Percentiles rank a stretch among this genome's conserved stretches.
Conservation (phyloP, 2,797 vertebrate genomes). For the Lemur catta region DNA sequence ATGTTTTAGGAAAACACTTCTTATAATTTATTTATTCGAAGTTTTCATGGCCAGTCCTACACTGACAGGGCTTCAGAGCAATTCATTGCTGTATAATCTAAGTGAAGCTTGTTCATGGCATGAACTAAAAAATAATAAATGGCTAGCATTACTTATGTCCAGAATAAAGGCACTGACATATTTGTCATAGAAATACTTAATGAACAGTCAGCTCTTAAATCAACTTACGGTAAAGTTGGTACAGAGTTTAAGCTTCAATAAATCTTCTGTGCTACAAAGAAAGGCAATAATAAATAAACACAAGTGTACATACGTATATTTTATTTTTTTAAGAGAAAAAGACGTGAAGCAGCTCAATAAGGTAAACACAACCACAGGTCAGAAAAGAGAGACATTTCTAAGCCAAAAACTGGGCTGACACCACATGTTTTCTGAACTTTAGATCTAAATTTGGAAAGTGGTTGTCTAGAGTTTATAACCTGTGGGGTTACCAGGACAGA, state of each 20-base stretch:
- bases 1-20: neutral
- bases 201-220: neutral
- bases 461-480: neutral
- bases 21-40: neutral
- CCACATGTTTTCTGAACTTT: neutral
- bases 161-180: neutral
- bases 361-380: neutral
- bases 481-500: neutral
- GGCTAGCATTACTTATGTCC: neutral
- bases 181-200: neutral
- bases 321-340: neutral
- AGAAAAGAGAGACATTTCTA: neutral
- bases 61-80: neutral
- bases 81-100: neutral
- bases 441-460: neutral
- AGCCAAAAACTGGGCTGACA: neutral
- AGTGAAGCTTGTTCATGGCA: neutral
- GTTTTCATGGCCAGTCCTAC: neutral
- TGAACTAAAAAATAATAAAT: neutral
- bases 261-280: neutral
- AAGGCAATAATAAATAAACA: neutral
- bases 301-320: neutral
- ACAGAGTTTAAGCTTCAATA: neutral
- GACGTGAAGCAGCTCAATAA: no score
- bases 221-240: neutral